These are phyloP conservation scores for Trachelipus rathkii DNA, from an alignment of 1,140 invertebrate species.

Conservation along the genomic window DNA sequence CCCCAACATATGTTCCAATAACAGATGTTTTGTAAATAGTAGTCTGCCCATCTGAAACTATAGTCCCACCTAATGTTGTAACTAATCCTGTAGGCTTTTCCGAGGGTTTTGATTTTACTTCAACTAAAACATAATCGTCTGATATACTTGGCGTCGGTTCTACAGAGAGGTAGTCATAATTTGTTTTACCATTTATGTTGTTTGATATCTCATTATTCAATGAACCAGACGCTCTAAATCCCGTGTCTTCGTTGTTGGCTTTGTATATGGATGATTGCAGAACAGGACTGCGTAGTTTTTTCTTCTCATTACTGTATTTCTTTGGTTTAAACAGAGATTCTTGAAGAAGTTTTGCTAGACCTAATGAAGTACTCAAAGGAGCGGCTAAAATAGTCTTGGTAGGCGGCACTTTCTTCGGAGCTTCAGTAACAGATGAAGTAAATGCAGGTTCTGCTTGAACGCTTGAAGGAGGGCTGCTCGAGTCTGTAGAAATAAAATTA, in stretches of 20 bases:
- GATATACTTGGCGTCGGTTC: conserved; percentile 21
- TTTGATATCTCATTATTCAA: conserved; percentile 40
- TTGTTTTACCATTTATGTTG: conserved; percentile 36
- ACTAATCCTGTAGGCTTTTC: conserved; percentile 63
- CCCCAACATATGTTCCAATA: conserved; percentile 78
- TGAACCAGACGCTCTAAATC: conserved; percentile 36
- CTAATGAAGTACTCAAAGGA: background rate
- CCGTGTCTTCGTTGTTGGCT: background rate
- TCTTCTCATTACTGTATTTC: background rate
- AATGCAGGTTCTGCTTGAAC: too few relatives aligned
- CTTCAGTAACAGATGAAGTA: too few relatives aligned
- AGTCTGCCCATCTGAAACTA: conserved; percentile 73
- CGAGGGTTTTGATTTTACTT: conserved; percentile 50
- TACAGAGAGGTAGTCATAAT: conserved; percentile 33
- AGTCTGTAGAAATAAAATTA: too few relatives aligned
- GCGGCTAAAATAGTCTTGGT: background rate
- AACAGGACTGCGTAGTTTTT: background rate
- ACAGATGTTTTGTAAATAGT: conserved; percentile 82
- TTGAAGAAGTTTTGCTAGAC: background rate
- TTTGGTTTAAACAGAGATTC: background rate
- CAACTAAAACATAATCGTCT: conserved; percentile 27
- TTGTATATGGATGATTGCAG: background rate
- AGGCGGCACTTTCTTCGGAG: too few relatives aligned
- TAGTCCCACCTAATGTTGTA: conserved; percentile 72
- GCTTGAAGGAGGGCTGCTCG: too few relatives aligned